These are phyloP conservation scores for Epistrophe grossulariae DNA, from an alignment of 2,888 invertebrate species.

Conservation along the genomic window DNA sequence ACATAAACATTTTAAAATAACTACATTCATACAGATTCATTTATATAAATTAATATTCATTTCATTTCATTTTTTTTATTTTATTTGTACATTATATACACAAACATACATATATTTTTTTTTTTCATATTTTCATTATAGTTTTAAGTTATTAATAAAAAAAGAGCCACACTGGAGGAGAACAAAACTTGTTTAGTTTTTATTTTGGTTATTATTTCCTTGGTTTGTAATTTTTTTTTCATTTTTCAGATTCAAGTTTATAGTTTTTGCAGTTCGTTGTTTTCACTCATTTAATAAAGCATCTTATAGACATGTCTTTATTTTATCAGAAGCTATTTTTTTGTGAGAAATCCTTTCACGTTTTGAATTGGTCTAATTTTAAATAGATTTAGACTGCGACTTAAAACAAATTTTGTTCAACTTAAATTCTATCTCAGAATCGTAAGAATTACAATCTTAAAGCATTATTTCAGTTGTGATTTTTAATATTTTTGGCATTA, in stretches of 20 bases:
- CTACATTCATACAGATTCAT: constrained; percentile 4
- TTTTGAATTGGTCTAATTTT: no score
- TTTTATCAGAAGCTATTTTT: no score
- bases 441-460: no score
- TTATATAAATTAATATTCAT: constrained; percentile 39
- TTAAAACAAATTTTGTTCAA: no score
- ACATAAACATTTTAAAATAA: constrained; percentile 24
- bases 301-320: no score
- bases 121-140: constrained; percentile 68
- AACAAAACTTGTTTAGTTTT: constrained; percentile 44
- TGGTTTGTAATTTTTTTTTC: constrained; percentile 32
- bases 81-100: constrained; percentile 40
- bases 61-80: constrained; percentile 37
- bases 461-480: no score
- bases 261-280: not conserved
- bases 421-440: no score
- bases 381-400: no score
- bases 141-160: constrained; percentile 61
- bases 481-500: no score
- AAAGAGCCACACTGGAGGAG: constrained; percentile 63
- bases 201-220: constrained; percentile 30
- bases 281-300: not conserved
- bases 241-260: not conserved
- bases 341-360: no score
- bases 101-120: constrained; percentile 43